Evolutionary conservation across 2,797 vertebrate genomes (phyloP).

Genomic region (Merluccius polli): DNA sequence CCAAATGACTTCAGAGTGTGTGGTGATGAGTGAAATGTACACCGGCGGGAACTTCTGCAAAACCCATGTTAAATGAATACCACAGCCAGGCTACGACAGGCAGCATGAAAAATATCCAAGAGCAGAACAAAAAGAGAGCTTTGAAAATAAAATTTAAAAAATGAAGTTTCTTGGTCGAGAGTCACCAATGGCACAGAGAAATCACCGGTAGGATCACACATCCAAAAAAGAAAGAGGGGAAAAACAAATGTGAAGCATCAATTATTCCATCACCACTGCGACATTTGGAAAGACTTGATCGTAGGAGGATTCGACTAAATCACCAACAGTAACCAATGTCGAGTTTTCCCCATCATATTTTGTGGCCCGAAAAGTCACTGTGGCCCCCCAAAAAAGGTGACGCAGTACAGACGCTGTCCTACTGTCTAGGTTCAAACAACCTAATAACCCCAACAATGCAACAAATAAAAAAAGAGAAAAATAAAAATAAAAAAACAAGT

Average conservation of each 20-base stretch:
- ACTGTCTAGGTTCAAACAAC: slow-evolving; percentile 21
- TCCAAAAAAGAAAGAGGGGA: slow-evolving; percentile 4
- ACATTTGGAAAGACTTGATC: background rate
- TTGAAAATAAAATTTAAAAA: background rate
- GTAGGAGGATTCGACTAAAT: background rate
- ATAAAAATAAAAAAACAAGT: slow-evolving; percentile 9
- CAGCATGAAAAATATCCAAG: slow-evolving; percentile 4
- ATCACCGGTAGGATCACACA: slow-evolving; percentile 34
- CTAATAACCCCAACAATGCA: slow-evolving; percentile 1
- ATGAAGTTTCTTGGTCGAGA: slow-evolving; percentile 7
- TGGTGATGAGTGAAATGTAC: background rate
- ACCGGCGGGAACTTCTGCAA: no score
- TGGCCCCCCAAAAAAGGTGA: background rate
- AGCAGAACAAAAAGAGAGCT: background rate
- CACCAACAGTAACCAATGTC: background rate
- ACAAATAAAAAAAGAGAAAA: slow-evolving; percentile 18
- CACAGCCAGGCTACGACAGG: slow-evolving; percentile 7
- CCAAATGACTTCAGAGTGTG: background rate
- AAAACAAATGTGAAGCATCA: slow-evolving; percentile 6
- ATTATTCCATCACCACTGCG: background rate
- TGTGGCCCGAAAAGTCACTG: background rate
- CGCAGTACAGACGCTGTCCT: slow-evolving; percentile 20
- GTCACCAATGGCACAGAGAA: slow-evolving; percentile 53
- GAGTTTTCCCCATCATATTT: background rate
- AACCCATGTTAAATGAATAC: slow-evolving; percentile 19